Conservation (phyloP, 2,797 vertebrate species). For the Agapornis canus region DNA sequence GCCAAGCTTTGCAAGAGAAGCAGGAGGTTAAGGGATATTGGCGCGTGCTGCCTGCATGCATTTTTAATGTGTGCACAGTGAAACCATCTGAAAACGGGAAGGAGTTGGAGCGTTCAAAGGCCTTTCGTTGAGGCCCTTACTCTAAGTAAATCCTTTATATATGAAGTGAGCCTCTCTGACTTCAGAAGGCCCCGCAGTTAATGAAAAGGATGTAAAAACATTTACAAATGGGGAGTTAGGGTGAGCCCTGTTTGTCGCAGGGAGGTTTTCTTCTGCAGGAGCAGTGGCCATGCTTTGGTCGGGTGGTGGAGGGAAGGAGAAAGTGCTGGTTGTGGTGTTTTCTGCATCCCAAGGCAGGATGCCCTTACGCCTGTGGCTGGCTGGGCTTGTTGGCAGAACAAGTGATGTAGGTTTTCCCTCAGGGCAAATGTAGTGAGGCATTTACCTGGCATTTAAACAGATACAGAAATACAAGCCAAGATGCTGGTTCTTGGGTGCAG, state of each 20-base stretch:
- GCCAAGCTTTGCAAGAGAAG: slow-evolving; percentile 14
- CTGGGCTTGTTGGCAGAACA: not conserved
- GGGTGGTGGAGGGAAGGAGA: fast-evolving
- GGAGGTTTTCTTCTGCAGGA: not conserved
- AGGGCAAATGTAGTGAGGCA: not conserved
- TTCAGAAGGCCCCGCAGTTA: not conserved
- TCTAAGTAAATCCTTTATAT: not conserved
- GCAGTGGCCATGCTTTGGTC: fast-evolving
- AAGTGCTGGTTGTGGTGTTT: not conserved
- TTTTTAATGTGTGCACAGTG: slow-evolving; percentile 41
- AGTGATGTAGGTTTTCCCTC: not conserved
- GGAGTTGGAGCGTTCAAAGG: not conserved
- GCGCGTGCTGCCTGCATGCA: not conserved
- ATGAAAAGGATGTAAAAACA: not conserved
- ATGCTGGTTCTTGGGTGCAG: not conserved
- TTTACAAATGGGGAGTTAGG: not conserved
- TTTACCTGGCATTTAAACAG: not conserved
- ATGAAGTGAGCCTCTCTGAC: not conserved
- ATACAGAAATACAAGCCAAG: not conserved
- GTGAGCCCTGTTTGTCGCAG: not conserved
- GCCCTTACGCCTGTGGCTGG: fast-evolving
- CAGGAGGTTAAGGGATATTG: slow-evolving; percentile 38
- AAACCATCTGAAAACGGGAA: slow-evolving; percentile 3
- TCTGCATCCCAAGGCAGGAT: not conserved
- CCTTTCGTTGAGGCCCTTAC: not conserved